Percentiles rank a stretch among this genome's conserved stretches.
Evolutionary conservation across 2,888 invertebrate genomes (phyloP).

Genomic region (Platynereis dumerilii): DNA sequence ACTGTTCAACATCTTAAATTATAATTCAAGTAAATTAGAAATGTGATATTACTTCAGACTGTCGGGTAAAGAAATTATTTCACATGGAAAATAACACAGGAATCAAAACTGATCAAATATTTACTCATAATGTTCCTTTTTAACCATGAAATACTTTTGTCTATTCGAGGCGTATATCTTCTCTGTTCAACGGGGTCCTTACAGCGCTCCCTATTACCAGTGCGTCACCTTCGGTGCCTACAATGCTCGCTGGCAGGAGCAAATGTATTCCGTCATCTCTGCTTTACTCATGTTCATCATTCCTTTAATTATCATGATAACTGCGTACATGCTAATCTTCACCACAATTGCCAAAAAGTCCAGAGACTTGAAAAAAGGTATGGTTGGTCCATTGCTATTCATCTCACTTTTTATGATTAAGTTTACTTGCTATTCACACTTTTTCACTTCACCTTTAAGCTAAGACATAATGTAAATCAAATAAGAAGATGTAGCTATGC

Average conservation of each 20-base stretch:
- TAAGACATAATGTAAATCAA: too few species aligned
- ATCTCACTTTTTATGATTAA: too few species aligned
- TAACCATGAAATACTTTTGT: neutral
- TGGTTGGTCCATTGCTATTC: neutral
- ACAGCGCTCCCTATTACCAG: conserved; percentile 80
- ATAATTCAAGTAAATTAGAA: too few species aligned
- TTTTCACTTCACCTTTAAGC: too few species aligned
- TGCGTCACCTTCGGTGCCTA: conserved; percentile 84
- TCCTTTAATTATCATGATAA: conserved; percentile 76
- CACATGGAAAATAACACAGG: too few species aligned
- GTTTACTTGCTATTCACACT: too few species aligned
- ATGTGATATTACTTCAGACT: too few species aligned
- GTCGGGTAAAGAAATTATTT: too few species aligned
- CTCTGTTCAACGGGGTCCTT: conserved; percentile 77
- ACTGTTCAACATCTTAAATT: too few species aligned
- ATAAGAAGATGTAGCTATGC: too few species aligned
- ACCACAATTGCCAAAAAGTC: conserved; percentile 79
- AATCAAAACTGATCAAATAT: too few species aligned
- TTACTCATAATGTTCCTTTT: too few species aligned
- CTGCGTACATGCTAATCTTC: conserved; percentile 80
- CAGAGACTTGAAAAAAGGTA: conserved; percentile 47
- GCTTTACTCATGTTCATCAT: conserved; percentile 80
- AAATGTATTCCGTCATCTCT: conserved; percentile 78
- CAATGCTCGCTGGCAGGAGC: conserved; percentile 80
- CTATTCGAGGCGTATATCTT: conserved; percentile 76